Conservation (phyloP, 2,113 vertebrate species). For the Periophthalmodon schlosseri region DNA sequence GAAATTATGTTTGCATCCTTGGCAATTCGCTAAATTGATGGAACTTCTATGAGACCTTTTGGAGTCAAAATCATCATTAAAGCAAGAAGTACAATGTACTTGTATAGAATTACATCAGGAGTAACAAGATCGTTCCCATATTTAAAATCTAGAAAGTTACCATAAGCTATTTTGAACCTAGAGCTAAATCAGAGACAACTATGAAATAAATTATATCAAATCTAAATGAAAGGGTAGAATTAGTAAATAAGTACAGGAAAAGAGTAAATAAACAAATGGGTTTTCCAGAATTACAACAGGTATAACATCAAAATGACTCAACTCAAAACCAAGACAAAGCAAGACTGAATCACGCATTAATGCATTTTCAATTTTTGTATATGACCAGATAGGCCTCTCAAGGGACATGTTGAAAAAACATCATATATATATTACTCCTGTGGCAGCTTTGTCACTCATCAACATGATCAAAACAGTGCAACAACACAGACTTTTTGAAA, state of each 20-base stretch:
- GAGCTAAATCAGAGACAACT: no score
- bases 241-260: background rate
- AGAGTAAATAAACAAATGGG: background rate
- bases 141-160: no score
- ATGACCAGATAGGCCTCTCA: conserved; percentile 35
- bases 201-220: background rate
- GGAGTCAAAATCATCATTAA: background rate
- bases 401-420: conserved; percentile 51
- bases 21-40: no score
- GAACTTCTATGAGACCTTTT: background rate
- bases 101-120: background rate
- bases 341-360: background rate
- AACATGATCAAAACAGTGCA: conserved; percentile 70
- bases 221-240: no score
- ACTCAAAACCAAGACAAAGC: background rate
- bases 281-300: background rate
- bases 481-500: conserved; percentile 58
- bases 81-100: background rate
- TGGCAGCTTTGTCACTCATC: conserved; percentile 69
- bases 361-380: background rate
- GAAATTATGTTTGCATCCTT: no score
- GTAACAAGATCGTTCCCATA: no score
- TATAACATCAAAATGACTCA: background rate
- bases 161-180: no score
- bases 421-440: conserved; percentile 60